A percentile compares a stretch with the other conserved stretches of the same genome.
Conservation (phyloP, 2,888 invertebrate species). For the Eilema griseolum region DNA sequence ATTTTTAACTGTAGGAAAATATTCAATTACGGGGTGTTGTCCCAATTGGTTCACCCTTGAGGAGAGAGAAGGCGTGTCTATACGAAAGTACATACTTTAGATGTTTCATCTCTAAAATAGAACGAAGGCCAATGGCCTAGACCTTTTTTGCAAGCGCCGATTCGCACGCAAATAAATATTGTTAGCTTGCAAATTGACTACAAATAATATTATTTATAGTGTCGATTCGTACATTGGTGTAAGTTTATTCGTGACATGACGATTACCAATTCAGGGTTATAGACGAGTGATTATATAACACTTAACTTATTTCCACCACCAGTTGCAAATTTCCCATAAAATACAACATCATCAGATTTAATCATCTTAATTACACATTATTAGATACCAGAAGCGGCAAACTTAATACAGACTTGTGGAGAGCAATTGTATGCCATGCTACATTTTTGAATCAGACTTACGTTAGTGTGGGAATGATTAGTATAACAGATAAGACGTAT, state of each 20-base stretch:
- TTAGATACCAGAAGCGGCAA: neutral
- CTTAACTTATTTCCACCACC: neutral
- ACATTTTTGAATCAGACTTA: slow-evolving; percentile 5
- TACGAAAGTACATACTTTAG: neutral
- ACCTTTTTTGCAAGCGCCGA: slow-evolving; percentile 2
- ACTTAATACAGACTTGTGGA: neutral
- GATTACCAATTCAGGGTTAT: neutral
- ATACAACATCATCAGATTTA: neutral
- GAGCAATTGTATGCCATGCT: neutral
- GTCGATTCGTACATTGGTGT: neutral
- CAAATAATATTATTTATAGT: slow-evolving; percentile 2
- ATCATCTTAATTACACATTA: slow-evolving; percentile 7
- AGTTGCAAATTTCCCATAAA: slow-evolving; percentile 1
- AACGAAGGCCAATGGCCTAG: slow-evolving; percentile 1
- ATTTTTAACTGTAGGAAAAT: neutral
- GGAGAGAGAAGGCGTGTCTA: neutral
- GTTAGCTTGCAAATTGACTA: slow-evolving; percentile 4
- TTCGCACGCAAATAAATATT: slow-evolving; percentile 3
- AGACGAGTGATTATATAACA: neutral
- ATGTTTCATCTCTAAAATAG: slow-evolving; percentile 4
- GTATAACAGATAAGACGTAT: slow-evolving; percentile 29
- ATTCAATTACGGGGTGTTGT: neutral
- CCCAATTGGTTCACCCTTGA: neutral
- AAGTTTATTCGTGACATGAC: neutral
- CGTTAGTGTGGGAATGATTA: slow-evolving; percentile 38